These are phyloP conservation scores for Leptodirus hochenwartii DNA, from an alignment of 2,888 invertebrate genomes.

Conservation along the genomic window DNA sequence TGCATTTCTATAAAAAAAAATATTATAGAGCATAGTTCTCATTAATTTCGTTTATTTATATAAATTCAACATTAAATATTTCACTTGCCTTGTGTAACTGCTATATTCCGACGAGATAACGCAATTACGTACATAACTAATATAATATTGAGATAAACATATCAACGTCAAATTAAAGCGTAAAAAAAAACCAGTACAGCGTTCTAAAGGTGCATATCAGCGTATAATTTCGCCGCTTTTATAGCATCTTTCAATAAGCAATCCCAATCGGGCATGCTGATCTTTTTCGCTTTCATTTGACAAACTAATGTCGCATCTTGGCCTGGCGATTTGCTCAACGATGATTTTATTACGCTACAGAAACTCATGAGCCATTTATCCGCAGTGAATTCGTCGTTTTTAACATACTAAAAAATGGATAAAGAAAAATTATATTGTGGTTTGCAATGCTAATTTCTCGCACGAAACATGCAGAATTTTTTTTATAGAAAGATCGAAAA, in stretches of 20 bases:
- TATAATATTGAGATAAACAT: too few species aligned
- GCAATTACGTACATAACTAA: too few species aligned
- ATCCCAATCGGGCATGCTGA: conserved; percentile 38
- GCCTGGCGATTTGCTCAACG: conserved; percentile 32
- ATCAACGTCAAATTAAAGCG: too few species aligned
- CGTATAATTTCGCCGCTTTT: conserved; percentile 35
- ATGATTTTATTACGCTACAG: conserved; percentile 38
- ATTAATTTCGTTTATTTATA: too few species aligned
- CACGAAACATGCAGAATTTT: too few species aligned
- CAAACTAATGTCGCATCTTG: conserved; percentile 38
- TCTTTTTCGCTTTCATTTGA: conserved; percentile 48
- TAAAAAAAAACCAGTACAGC: conserved; percentile 12
- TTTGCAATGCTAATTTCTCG: too few species aligned
- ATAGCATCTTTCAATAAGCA: conserved; percentile 42
- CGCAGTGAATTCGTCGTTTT: conserved; percentile 41
- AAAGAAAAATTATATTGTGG: conserved; percentile 7
- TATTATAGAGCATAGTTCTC: too few species aligned
- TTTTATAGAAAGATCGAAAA: too few species aligned
- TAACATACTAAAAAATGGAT: conserved; percentile 29
- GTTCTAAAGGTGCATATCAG: conserved; percentile 24
- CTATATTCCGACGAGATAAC: too few species aligned
- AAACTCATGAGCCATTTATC: conserved; percentile 48
- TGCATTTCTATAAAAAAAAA: too few species aligned
- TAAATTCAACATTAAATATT: too few species aligned
- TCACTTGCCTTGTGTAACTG: too few species aligned